Base-by-base conservation (phyloP, 1,140 invertebrate species). In the Drosophila tani region DNA sequence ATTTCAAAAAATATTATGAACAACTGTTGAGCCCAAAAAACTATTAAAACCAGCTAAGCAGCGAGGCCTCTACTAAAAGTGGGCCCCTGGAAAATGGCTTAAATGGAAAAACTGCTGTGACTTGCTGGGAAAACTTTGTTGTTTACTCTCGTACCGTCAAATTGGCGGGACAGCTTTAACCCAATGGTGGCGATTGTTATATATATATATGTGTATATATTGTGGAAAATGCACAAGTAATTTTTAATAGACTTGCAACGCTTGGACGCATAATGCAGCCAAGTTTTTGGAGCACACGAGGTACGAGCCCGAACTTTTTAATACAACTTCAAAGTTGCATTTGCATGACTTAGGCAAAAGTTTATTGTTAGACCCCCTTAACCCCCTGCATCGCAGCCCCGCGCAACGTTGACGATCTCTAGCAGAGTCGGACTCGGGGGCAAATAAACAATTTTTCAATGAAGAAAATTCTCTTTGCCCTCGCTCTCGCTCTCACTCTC, bases 371-470 rank as follows among this genome's bases (percentile, higher is more conserved):
- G 67, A 78, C 46, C 27, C 57, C 47, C 19, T 21, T 12, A 24
- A 17, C 45, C 19, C 32, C 47, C 43, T 40, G 17, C 17, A 19
- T 15, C 9, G 12, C 47, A 27, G 27, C 60, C 58, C 40, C 27
- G n/a, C 46, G 56, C 35, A 40, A 2, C 41, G 49, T 64, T 71
- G 58, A 46, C 56, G 84, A 88, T 86, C 81, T 78, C 57, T 83
- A 77, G 77, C 77, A 73, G 66, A 60, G 77, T 84, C 58, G 74
- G 50, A 64, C 79, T 81, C 62, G 74, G 51, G 50, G 51, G 50
- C 81, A 88, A 88, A 88, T 88, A 88, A 88, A 88, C 84, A 88
- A 88, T 88, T 87, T 87, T 87, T 83, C 81, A 87, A 81, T 87
- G 85, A 80, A 78, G 76, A 55, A 87, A 84, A 77, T 74, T 77